Base-by-base conservation (phyloP, 2,888 invertebrate species). In the Entomobrya proxima region DNA sequence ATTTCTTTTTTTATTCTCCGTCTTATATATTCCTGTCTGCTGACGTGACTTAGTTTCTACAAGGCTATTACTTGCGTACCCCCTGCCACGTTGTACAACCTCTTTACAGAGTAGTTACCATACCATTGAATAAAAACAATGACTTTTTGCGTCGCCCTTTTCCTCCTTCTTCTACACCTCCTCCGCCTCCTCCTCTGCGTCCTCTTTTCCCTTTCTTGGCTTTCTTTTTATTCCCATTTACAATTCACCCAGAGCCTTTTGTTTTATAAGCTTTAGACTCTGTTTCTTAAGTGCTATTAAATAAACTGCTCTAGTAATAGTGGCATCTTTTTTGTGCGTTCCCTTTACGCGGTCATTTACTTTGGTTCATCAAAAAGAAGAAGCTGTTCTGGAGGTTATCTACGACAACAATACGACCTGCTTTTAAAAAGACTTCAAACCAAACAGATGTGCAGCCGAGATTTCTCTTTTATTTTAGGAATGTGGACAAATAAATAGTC, bases 351-450 rank as follows among this genome's bases (percentile, higher is more conserved):
- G 21, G 27, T 27, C 52, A 35, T 76, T 82, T 64, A 35, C 47
- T 24, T 27, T 27, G 77, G 69, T 84, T 84, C 84, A 84, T 84
- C 84, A 84, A 81, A 69, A 69, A 83, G 67, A 84, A 81, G 79
- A 69, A 83, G 67, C 83, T 27, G 76, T 75, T n/a, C n/a, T 75
- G 76, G 67, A 67, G 76, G 82, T 83, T 76, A 67, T 83, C 83
- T 82, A 35, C 72, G 44, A 32, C 13, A 76, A 21, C 35, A 32
- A 35, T 32, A 35, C 35, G 32, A 50, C 64, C 64, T 61, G 27
- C 5, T 44, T 44, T 2, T 9, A 13, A 15, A 32, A 61, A 32
- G 18, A 3, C 32, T 32, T 6, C 11, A 35, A 61, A 61, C 35
- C 35, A 32, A 61, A 61, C 61, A 61, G 61, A 18, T 35, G 18